Evolutionary conservation across 2,113 vertebrate genomes (phyloP).

Genomic region (Neopipo cinnamomea): DNA sequence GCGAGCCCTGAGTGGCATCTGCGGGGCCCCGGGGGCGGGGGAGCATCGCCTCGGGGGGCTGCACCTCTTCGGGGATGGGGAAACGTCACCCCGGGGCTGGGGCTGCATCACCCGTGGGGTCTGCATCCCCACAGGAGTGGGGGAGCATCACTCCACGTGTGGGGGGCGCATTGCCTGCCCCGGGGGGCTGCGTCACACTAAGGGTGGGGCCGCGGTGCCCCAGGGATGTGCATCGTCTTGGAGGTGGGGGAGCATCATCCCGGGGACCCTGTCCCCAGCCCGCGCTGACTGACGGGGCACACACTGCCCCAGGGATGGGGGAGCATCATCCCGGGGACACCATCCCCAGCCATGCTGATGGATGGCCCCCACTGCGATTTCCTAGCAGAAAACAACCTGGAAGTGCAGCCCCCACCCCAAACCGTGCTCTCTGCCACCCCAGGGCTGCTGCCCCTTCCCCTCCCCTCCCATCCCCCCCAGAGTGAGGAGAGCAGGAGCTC

Average conservation of each 20-base stretch:
- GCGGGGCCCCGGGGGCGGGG: fast-evolving
- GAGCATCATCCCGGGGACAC: fast-evolving
- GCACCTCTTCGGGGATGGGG: fast-evolving
- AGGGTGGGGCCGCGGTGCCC: neutral
- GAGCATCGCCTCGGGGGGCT: neutral
- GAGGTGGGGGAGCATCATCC: neutral
- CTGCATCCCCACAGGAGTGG: too few relatives aligned
- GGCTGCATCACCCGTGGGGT: neutral
- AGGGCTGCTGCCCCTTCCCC: neutral
- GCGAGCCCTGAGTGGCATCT: neutral
- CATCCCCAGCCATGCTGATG: fast-evolving
- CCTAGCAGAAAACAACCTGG: neutral
- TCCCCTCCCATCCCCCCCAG: neutral
- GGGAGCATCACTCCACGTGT: neutral
- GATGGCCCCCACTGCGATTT: fast-evolving
- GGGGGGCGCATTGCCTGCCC: too few relatives aligned
- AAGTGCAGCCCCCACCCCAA: neutral
- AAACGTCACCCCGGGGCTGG: too few relatives aligned
- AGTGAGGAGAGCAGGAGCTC: neutral
- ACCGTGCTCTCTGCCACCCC: neutral
- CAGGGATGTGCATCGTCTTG: too few relatives aligned
- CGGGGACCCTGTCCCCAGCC: too few relatives aligned
- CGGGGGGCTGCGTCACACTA: neutral
- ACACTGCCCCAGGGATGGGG: neutral
- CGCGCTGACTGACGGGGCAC: too few relatives aligned